Evolutionary conservation across 1,140 invertebrate genomes (phyloP), one percentile per base, ranked within the genome.

Genomic region (Coptotermes formosanus): DNA sequence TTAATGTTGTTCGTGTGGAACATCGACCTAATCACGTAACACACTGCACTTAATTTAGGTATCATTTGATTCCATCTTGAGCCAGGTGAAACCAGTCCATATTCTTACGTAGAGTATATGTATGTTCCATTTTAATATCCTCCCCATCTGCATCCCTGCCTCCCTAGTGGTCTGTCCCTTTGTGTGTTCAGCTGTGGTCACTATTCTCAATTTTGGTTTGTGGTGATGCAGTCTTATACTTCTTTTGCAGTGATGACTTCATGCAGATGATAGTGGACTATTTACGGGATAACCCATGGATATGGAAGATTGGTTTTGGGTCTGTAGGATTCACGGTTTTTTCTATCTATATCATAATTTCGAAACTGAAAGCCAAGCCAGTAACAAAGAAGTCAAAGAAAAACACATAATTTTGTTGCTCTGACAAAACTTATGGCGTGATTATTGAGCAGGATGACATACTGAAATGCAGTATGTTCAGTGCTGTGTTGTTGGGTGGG

Each of bases 211-310:
- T 38, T 38, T 38, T 38, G 38, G 38, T 38, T 38, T 83, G 38
- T 83, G 25, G 45, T 83, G 7, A 59, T 85, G 9, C 12, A 43
- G 16, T 81, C 38, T n/a, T 82, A 11, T 86, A 21, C 23, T 81
- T 82, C 52, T 45, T 19, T 52, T 86, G 38, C 75, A 82, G 95
- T 90, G 95, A 96, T 90, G 94, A 96, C 89, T 89, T 96, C 38
- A 93, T 93, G 25, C 93, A 95, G 89, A 92, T 93, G 89, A 93
- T 93, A 69, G 92, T 93, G 25, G 93, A 94, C 86, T 92, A 94
- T 75, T 89, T 96, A 82, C 91, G 90, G 86, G 92, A 94, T 89
- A 93, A 95, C 90, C 94, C 94, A 3, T 94, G 94, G 93, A 90
- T 95, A 87, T 94, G 93, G 92, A 94, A 94, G 89, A 91, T 94